Base-by-base conservation (phyloP, 2,797 vertebrate species). In the Leuciscus waleckii region DNA sequence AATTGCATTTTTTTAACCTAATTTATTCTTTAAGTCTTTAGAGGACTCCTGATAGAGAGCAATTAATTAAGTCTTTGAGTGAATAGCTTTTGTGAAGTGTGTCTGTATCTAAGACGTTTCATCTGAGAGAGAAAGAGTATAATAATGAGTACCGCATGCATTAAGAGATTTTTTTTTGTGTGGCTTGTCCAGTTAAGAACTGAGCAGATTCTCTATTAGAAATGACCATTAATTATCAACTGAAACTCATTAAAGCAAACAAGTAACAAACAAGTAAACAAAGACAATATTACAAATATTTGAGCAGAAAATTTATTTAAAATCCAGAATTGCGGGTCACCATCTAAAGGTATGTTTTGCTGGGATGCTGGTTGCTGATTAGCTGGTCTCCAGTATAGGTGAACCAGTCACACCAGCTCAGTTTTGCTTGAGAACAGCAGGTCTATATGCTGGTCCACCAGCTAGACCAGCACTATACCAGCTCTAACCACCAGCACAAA, bases 191-290 rank as follows among this genome's bases (percentile, higher is more conserved):
- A 37, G 51, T 56, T 21, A 69, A 84, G 7, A 70, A 49, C 63
- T n/a, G 75, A 43, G 58, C 26, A 69, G 63, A 78, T 29, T 41
- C 74, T 39, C 41, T 29, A 26, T 83, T 29, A 67, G 41, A 74
- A 67, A 67, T 84, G 3, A 68, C 43, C 46, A 77, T 70, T 67
- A 70, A 69, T 70, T 19, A 80, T 68, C 32, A 70, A 54, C 16
- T 21, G 29, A 43, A 74, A 35, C 71, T 56, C 9, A 68, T 69
- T 77, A 69, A 49, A n/a, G 35, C 23, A 19, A 58, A 78, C 61
- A 11, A 65, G 39, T 41, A 79, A 79, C 56, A 3, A 17, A 49
- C 46, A 49, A 54, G 17, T 54, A 19, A 54, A 54, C 17, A 54
- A 54, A 54, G 51, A 54, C 6, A 19, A 19, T 54, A 7, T 54